Evolutionary conservation across 1,140 invertebrate genomes (phyloP).

Genomic region (Drosophila busckii): DNA sequence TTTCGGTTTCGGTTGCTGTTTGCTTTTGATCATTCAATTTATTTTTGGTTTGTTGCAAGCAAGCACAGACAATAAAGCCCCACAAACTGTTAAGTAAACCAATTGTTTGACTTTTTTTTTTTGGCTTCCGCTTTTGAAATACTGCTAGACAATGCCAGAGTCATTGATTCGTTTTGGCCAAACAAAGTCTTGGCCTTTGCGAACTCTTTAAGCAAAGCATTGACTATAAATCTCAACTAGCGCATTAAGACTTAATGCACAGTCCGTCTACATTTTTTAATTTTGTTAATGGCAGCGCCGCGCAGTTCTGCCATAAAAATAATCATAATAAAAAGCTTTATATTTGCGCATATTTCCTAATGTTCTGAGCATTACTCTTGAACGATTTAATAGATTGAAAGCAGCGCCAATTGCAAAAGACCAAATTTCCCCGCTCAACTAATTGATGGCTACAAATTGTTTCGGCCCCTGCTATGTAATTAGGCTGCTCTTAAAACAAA

Average conservation of each 20-base stretch:
- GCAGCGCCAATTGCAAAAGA: constrained; percentile 17
- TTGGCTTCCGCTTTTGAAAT: constrained; percentile 26
- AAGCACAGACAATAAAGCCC: constrained; percentile 18
- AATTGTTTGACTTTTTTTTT: constrained; percentile 21
- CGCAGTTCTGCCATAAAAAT: too few relatives aligned
- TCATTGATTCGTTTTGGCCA: constrained; percentile 4
- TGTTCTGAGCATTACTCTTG: too few relatives aligned
- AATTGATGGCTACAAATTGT: constrained; percentile 44
- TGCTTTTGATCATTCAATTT: constrained; percentile 2
- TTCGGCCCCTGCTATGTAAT: constrained; percentile 61
- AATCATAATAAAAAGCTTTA: too few relatives aligned
- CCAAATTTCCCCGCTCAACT: constrained; percentile 30
- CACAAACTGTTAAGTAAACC: constrained; percentile 6
- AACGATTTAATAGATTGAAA: constrained; percentile 27
- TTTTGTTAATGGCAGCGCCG: constrained; percentile 64
- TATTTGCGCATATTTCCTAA: too few relatives aligned
- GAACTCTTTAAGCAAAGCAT: too few relatives aligned
- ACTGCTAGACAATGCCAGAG: not conserved
- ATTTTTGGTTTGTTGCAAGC: constrained; percentile 1
- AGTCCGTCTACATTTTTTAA: constrained; percentile 54
- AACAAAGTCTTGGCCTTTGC: constrained; percentile 12
- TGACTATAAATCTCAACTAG: too few relatives aligned
- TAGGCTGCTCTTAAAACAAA: constrained; percentile 46
- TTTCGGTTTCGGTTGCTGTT: too few relatives aligned
- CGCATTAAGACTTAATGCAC: too few relatives aligned